phyloP scores from a whole-genome alignment of 2,888 invertebrate genomes.

The Dryadula phaetusa region DNA sequence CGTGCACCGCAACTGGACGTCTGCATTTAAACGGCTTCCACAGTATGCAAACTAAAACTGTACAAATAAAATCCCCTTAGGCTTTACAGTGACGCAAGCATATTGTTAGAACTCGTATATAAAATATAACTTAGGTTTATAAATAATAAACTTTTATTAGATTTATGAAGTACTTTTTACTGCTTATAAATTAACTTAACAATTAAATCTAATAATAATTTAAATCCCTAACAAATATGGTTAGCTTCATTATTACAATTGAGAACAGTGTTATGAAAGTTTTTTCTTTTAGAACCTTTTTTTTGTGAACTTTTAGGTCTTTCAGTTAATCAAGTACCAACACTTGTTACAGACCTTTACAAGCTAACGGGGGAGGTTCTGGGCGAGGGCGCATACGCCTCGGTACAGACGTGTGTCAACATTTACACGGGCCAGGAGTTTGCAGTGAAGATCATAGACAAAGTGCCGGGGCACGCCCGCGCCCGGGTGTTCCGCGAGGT shows the following conservation, averaged over 20 bases:
- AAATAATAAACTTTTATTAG: no score
- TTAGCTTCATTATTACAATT: no score
- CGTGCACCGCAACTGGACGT: slow-evolving; percentile 22
- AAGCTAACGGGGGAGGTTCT: slow-evolving; percentile 97
- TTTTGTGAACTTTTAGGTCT: no score
- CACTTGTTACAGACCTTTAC: slow-evolving; percentile 91
- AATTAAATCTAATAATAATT: no score
- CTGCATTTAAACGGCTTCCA: slow-evolving; percentile 36
- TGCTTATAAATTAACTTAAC: no score
- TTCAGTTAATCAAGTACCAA: no score
- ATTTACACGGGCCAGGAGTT: slow-evolving; percentile 96
- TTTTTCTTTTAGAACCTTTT: no score
- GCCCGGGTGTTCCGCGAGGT: slow-evolving; percentile 98
- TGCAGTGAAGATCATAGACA: slow-evolving; percentile 98
- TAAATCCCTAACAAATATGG: no score
- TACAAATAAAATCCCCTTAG: slow-evolving; percentile 31
- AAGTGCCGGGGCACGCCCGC: slow-evolving; percentile 96
- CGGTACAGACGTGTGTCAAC: slow-evolving; percentile 96
- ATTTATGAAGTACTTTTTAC: no score
- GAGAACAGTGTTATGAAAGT: no score
- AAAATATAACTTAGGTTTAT: neutral
- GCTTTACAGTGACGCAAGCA: slow-evolving; percentile 28
- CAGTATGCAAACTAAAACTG: slow-evolving; percentile 32
- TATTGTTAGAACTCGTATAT: neutral
- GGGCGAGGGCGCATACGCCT: slow-evolving; percentile 98